Conservation (phyloP, 2,113 vertebrate species). For the Semnornis frantzii region DNA sequence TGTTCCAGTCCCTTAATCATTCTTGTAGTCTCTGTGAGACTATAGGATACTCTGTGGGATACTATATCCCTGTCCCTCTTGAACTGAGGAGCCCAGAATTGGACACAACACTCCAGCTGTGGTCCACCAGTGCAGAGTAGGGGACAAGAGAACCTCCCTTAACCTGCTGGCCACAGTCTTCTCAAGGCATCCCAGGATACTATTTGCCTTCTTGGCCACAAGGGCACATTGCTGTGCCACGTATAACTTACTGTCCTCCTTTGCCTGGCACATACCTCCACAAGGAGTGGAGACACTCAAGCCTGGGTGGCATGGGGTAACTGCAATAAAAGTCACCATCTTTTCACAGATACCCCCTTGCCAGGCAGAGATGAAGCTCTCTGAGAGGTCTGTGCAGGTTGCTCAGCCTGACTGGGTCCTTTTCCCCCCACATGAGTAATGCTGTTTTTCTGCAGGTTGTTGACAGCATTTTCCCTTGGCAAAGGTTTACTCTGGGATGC, state of each 20-base stretch:
- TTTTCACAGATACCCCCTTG: not conserved
- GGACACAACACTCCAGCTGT: too few species aligned
- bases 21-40: too few species aligned
- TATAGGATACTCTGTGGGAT: too few species aligned
- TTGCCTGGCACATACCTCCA: fast-evolving
- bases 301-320: not conserved
- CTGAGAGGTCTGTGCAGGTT: not conserved
- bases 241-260: not conserved
- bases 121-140: too few species aligned
- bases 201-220: too few species aligned
- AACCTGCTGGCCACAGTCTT: too few species aligned
- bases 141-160: too few species aligned
- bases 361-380: not conserved
- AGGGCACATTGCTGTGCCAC: too few species aligned
- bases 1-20: too few species aligned
- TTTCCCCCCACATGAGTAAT: not conserved
- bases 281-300: not conserved
- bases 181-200: too few species aligned
- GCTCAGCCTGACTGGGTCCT: not conserved
- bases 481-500: not conserved
- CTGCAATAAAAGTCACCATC: not conserved
- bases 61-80: too few species aligned
- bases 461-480: not conserved
- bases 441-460: not conserved
- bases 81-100: too few species aligned